Evolutionary conservation across 2,888 invertebrate species (phyloP).

Genomic region (Phaedon cochleariae): DNA sequence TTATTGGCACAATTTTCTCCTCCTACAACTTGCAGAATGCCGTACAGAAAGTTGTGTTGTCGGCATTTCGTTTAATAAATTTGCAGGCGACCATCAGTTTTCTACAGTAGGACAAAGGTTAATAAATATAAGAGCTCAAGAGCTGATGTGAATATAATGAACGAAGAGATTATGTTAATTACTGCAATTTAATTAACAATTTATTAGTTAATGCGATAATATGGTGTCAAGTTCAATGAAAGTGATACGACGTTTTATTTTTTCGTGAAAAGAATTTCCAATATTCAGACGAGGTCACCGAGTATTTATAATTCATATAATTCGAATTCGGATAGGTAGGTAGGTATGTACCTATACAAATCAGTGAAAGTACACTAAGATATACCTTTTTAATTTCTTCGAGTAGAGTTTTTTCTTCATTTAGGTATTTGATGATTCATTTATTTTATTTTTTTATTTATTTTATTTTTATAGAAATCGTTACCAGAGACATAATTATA

Average conservation of each 20-base stretch:
- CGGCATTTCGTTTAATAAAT: not conserved
- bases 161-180: slow-evolving; percentile 18
- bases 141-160: slow-evolving; percentile 1
- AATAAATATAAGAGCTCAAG: no score
- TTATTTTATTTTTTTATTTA: no score
- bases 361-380: no score
- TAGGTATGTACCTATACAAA: no score
- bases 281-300: not conserved
- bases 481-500: no score
- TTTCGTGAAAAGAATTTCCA: not conserved
- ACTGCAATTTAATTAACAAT: not conserved
- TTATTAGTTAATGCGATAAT: not conserved
- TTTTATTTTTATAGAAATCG: no score
- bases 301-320: not conserved
- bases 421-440: no score
- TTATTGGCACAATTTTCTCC: not conserved
- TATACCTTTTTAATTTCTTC: no score
- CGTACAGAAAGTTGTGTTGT: not conserved
- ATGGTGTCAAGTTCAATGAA: slow-evolving; percentile 14
- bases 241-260: no score
- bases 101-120: slow-evolving; percentile 16
- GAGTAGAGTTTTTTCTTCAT: no score
- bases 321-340: no score
- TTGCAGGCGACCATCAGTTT: slow-evolving; percentile 3
- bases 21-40: not conserved